Evolutionary conservation across 2,113 vertebrate genomes (phyloP), one percentile per base, ranked within the genome.

Genomic region (Oenanthe oenanthe): DNA sequence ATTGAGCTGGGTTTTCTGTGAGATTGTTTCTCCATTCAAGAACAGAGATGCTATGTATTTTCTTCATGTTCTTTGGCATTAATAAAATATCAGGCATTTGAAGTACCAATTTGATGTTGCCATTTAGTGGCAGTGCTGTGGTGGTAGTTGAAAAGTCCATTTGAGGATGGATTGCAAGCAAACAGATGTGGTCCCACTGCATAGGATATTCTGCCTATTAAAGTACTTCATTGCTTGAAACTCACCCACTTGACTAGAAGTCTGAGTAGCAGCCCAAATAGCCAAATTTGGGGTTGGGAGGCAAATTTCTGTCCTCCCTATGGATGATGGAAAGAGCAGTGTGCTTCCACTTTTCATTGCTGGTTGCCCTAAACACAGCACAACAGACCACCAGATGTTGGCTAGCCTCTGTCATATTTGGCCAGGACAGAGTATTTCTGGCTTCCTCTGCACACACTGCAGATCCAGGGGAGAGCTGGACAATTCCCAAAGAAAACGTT

Each of bases 101-200:
- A 88, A 70, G 38, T 73, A 71, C 82, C 79, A 40, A 75, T 89
- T 89, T 82, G 90, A 61, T 42, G 88, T 93, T 88, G 50, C 85
- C 82, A 14, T 95, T 92, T 93, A 88, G 40, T 92, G 90, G 78
- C 47, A 2, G 85, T 94, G 56, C 75, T 90, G 78, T 45, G 74
- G 74, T 57, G 47, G 58, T 71, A 81, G 60, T 26, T 9, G 6
- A 80, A 83, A 42, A 80, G 20, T 61, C 21, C 50, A 68, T 82
- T 75, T 45, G 54, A 68, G 70, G 45, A 61, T 31, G 36, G 28
- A 50, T 65, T 82, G 56, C 58, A 66, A 83, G 67, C 28, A 79
- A 82, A 73, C 36, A 54, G 57, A 68, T 76, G 36, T 85, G 20
- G 32, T 95, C 47, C 82, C 45, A 54, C 42, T 68, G 32, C 67